These are phyloP conservation scores for Phania funesta DNA, from an alignment of 2,888 invertebrate genomes.

Conservation along the genomic window DNA sequence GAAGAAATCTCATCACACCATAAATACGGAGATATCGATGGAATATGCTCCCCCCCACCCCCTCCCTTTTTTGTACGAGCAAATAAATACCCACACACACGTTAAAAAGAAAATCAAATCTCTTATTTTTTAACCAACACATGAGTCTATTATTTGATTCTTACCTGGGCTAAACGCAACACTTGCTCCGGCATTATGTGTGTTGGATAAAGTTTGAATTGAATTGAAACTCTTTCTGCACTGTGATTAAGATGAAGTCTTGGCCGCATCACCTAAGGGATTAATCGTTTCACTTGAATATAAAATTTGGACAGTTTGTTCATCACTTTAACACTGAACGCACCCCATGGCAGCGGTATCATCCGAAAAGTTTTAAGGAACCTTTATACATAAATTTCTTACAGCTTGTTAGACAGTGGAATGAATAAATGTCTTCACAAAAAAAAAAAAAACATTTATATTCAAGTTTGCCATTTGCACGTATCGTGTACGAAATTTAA, in stretches of 20 bases:
- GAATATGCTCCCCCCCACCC: conserved; percentile 6
- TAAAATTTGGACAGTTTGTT: conserved; percentile 65
- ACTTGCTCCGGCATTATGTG: background rate
- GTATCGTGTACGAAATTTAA: conserved; percentile 57
- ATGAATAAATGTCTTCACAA: conserved; percentile 47
- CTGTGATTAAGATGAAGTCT: conserved; percentile 63
- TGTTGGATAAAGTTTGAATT: conserved; percentile 1
- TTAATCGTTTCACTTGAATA: conserved; percentile 62
- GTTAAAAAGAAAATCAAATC: conserved; percentile 58
- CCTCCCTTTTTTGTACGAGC: conserved; percentile 14
- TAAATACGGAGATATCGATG: conserved; percentile 58
- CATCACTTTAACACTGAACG: conserved; percentile 63
- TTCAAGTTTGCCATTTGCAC: conserved; percentile 62
- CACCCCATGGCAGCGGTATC: conserved; percentile 13
- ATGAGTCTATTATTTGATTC: conserved; percentile 41
- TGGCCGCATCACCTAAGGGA: conserved; percentile 63
- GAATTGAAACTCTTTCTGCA: conserved; percentile 6
- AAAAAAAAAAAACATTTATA: conserved; percentile 41
- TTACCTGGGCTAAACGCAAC: background rate
- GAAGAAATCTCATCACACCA: conserved; percentile 30
- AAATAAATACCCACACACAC: no score
- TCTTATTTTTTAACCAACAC: conserved; percentile 34
- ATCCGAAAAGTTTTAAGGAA: conserved; percentile 8
- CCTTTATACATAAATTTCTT: conserved; percentile 51
- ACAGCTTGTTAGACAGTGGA: conserved; percentile 44